Conservation (phyloP, 1,140 invertebrate genomes). For the Leguminivora glycinivorella region DNA sequence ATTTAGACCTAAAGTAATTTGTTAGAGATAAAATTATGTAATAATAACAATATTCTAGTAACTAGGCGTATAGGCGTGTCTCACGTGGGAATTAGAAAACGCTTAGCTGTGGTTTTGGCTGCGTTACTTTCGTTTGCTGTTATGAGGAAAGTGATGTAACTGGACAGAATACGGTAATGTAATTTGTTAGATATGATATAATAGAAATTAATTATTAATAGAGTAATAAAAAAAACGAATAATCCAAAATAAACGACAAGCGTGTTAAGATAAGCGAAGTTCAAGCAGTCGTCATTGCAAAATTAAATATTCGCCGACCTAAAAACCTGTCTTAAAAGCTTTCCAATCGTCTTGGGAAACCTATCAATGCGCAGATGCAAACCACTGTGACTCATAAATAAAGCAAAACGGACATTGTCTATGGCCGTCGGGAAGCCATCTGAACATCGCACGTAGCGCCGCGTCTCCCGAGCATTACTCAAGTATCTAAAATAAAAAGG, state of each 20-base stretch:
- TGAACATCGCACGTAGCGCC: conserved; percentile 41
- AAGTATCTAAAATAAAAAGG: conserved; percentile 64
- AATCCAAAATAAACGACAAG: not conserved
- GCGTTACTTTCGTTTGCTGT: too few relatives aligned
- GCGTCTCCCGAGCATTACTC: conserved; percentile 57
- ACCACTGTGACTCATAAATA: conserved; percentile 38
- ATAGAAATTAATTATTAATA: too few relatives aligned
- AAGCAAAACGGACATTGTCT: conserved; percentile 22
- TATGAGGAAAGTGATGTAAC: too few relatives aligned
- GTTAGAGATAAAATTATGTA: too few relatives aligned
- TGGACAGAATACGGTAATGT: too few relatives aligned
- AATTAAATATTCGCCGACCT: conserved; percentile 48
- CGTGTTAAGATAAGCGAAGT: conserved; percentile 53
- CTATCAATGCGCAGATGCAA: conserved; percentile 44
- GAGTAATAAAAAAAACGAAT: too few relatives aligned
- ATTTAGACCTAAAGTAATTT: too few relatives aligned
- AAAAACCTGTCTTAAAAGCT: conserved; percentile 33
- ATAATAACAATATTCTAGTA: too few relatives aligned
- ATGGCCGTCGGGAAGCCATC: conserved; percentile 27
- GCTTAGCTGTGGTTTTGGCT: too few relatives aligned
- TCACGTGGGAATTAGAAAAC: too few relatives aligned
- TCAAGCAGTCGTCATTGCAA: conserved; percentile 42
- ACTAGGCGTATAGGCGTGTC: too few relatives aligned
- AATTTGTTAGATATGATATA: too few relatives aligned
- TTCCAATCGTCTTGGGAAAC: conserved; percentile 28